Evolutionary conservation across 2,113 vertebrate genomes (phyloP).

Genomic region (Chrysochloris asiatica): DNA sequence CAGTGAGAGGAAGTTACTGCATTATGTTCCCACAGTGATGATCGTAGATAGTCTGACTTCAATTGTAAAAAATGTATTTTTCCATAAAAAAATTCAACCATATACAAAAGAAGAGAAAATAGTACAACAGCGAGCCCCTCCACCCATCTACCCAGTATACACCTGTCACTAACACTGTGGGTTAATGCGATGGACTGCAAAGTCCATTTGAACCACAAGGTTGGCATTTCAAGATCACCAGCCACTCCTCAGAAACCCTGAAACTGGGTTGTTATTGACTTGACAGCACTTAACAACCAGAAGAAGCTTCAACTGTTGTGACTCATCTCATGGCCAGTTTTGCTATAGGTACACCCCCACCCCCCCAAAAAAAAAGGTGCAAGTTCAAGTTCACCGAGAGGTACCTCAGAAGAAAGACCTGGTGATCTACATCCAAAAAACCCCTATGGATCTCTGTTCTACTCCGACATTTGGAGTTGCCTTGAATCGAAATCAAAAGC

Average conservation of each 20-base stretch:
- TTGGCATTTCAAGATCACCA: too few relatives aligned
- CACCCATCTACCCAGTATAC: accelerated
- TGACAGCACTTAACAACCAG: too few relatives aligned
- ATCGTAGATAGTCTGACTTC: background rate
- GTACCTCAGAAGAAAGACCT: background rate
- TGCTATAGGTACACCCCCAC: background rate
- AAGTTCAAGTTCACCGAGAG: background rate
- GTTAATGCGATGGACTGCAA: too few relatives aligned
- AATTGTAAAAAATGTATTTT: background rate
- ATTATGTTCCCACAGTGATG: background rate
- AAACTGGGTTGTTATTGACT: too few relatives aligned
- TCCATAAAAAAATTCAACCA: background rate
- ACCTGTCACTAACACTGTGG: too few relatives aligned
- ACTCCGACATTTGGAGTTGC: too few relatives aligned
- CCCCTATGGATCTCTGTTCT: too few relatives aligned
- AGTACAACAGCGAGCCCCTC: background rate
- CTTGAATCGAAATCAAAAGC: too few relatives aligned
- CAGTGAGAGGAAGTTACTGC: background rate
- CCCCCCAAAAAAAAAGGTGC: background rate
- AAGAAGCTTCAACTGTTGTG: background rate
- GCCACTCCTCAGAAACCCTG: too few relatives aligned
- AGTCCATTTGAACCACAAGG: too few relatives aligned
- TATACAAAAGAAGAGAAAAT: background rate
- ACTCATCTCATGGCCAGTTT: background rate
- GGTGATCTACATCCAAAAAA: background rate